Evolutionary conservation across 2,888 invertebrate genomes (phyloP), one percentile per base, ranked within the genome.

Genomic region (Caenorhabditis sp.): DNA sequence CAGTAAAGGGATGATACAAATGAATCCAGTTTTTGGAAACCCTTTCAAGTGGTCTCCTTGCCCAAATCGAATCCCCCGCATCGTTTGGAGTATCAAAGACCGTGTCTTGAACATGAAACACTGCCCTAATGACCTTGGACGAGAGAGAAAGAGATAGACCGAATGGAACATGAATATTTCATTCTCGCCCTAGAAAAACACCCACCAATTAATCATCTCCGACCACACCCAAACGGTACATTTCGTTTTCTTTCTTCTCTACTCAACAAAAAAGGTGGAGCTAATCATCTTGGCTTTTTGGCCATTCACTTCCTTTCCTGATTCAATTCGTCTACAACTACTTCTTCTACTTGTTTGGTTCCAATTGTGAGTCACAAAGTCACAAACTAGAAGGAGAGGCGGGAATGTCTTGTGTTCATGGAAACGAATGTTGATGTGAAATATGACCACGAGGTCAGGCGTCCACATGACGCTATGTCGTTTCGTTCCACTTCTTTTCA

Each of bases 201-300:
- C 52, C 50, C 41, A 48, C 55, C 56, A 59, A 70, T 70, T 70
- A 70, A 59, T 70, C 59, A 70, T 32, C 53, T 43, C 30, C 59
- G 70, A 70, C 70, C 70, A 70, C 70, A 70, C 70, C 70, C 70
- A 70, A 70, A 59, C 46, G 48, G 52, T 62, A 55, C 45, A 56
- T 35, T 59, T 59, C 58, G 53, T 52, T 63, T 66, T 48, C 15
- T 39, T 32, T 55, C 53, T 65, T 41, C 62, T 30, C 9, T 30
- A 7, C 30, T 9, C 9, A 53, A 39, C n/a, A 24, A 53, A 61
- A 39, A 24, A 53, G 70, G 70, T 45, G 70, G 70, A 70, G 70
- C 59, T 70, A 53, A 70, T 58, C 59, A 43, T 27, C 22, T 13
- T 5, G 35, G 35, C 35, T 35, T 35, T 13, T 3, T 2, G 13